Evolutionary conservation across 2,888 invertebrate species (phyloP).

Genomic region (Lathronympha strigana): DNA sequence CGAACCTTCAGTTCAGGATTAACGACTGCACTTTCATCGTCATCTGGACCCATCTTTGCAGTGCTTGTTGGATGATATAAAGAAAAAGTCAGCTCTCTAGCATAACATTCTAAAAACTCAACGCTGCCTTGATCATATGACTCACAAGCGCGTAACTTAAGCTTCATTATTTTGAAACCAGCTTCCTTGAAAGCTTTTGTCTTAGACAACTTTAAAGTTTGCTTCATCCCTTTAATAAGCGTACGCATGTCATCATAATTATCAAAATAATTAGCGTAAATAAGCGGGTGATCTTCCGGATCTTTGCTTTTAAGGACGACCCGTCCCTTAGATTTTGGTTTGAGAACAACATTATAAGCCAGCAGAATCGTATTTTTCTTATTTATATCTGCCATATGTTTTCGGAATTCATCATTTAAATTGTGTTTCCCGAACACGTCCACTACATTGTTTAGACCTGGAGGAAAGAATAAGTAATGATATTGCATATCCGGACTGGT

Average conservation of each 20-base stretch:
- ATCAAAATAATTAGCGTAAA: conserved; percentile 85
- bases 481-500: conserved; percentile 62
- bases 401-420: conserved; percentile 51
- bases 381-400: conserved; percentile 50
- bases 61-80: conserved; percentile 90
- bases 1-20: conserved; percentile 82
- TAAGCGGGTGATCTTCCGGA: conserved; percentile 87
- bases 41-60: conserved; percentile 84
- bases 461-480: conserved; percentile 61
- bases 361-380: conserved; percentile 64
- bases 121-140: conserved; percentile 54
- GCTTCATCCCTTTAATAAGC: conserved; percentile 56
- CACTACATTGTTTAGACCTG: conserved; percentile 55
- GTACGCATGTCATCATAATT: conserved; percentile 79
- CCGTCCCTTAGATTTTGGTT: conserved; percentile 87
- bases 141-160: conserved; percentile 63
- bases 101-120: conserved; percentile 58
- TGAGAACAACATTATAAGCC: conserved; percentile 83
- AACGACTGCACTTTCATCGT: conserved; percentile 78
- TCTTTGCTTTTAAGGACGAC: conserved; percentile 87
- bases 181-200: conserved; percentile 58
- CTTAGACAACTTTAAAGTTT: conserved; percentile 54
- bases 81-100: conserved; percentile 63
- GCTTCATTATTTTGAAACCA: conserved; percentile 60
- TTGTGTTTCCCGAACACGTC: conserved; percentile 58